Base-by-base conservation (phyloP, 2,113 vertebrate species). In the Zapornia atra region DNA sequence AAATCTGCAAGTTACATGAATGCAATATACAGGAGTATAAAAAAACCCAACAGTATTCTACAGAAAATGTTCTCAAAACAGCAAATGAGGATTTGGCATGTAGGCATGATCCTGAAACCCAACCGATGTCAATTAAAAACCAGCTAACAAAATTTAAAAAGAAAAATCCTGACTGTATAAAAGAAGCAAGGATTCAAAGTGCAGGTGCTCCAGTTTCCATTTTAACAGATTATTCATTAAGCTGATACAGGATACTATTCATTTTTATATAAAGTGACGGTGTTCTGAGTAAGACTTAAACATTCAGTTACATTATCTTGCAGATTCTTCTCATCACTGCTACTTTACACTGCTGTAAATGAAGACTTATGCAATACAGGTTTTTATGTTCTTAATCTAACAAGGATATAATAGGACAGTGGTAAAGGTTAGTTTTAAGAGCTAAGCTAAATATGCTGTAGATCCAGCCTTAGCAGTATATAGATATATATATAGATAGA, bases 151-250 rank as follows among this genome's bases (percentile, higher is more conserved):
- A 92, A 88, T 65, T 26, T 2, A 12, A 86, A 92, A 86, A 81
- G 91, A 86, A 81, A 83, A 87, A 40, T 72, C 91, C 72, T 33
- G 12, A 84, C 86, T 72, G 92, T 92, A 96, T 95, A 96, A 94
- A 98, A 94, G 89, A 97, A 98, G 89, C 93, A 93, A 93, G 89
- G 96, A 98, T 97, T 97, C 97, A 99, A 98, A 99, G 98, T 99
- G 99, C 98, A 98, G 98, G 97, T 98, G 98, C 95, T 98, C 96
- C 95, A 97, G 91, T 83, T 96, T 94, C 94, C 96, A 95, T 96
- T 87, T 87, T 69, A 97, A 98, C 96, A 87, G 88, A 96, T 91
- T 95, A 82, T 79, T 97, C 95, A 86, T 92, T 91, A 96, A 95
- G 77, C 59, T 92, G 82, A 95, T 88, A 96, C 94, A 95, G 90